Conservation (phyloP, 2,888 invertebrate genomes). For the Odontomyia ornata region DNA sequence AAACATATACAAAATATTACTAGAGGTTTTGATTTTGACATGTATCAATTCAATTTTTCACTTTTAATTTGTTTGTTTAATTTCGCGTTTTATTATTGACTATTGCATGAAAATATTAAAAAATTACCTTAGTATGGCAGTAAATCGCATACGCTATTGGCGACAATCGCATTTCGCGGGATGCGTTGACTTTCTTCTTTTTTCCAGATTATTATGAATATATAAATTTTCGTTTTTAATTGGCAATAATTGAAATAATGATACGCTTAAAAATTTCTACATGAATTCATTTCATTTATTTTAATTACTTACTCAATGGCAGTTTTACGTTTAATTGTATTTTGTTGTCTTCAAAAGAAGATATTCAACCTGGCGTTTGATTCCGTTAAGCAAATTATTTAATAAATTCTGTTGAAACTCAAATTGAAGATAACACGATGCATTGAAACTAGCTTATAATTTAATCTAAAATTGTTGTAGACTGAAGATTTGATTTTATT, state of each 20-base stretch:
- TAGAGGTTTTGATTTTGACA: background rate
- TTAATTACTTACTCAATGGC: background rate
- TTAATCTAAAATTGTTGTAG: too few relatives aligned
- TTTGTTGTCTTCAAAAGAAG: too few relatives aligned
- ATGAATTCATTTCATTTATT: background rate
- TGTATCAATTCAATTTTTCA: background rate
- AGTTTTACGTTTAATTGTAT: slow-evolving; percentile 21
- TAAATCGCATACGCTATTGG: too few relatives aligned
- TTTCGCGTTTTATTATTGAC: background rate
- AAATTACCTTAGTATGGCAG: slow-evolving; percentile 19
- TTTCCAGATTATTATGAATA: background rate
- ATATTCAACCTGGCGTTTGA: too few relatives aligned
- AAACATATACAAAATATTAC: slow-evolving; percentile 18
- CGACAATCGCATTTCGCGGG: too few relatives aligned
- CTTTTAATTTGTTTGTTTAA: too few relatives aligned
- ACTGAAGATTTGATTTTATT: too few relatives aligned
- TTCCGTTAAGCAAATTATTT: too few relatives aligned
- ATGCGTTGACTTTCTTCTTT: background rate
- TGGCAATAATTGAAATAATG: background rate
- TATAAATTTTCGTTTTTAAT: background rate
- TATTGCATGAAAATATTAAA: background rate
- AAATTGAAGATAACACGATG: too few relatives aligned
- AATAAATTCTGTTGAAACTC: too few relatives aligned
- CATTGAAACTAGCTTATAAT: too few relatives aligned
- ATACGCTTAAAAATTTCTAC: background rate